Conservation (phyloP, 2,888 invertebrate species). For the Troides helena region DNA sequence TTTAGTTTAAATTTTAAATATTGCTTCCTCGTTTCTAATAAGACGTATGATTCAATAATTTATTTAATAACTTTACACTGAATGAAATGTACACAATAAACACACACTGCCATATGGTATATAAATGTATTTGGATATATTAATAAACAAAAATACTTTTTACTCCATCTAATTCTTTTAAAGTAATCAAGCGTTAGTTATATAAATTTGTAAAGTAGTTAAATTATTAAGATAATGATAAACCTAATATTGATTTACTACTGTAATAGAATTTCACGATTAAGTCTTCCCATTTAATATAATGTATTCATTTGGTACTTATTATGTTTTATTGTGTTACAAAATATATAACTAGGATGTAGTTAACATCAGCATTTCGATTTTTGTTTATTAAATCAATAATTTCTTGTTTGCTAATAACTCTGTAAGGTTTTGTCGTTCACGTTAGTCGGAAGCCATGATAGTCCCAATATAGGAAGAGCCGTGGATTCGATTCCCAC, state of each 20-base stretch:
- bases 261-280: constrained; percentile 11
- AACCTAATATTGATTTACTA: neutral
- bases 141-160: too few species aligned
- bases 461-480: too few species aligned
- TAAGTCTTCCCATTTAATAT: constrained; percentile 19
- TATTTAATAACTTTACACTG: neutral
- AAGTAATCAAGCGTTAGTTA: too few species aligned
- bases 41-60: neutral
- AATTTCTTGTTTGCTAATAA: neutral
- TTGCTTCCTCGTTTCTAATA: too few species aligned
- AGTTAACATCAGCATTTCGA: neutral
- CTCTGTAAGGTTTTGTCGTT: neutral
- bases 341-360: neutral
- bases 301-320: constrained; percentile 16
- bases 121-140: neutral
- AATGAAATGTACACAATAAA: neutral
- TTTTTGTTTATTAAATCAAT: neutral
- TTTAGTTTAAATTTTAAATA: too few species aligned
- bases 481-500: too few species aligned
- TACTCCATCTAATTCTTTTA: too few species aligned
- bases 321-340: neutral
- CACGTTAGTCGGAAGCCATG: too few species aligned
- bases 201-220: neutral
- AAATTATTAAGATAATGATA: neutral
- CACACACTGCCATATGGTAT: neutral